A percentile compares a stretch with the other conserved stretches of the same genome.
phyloP scores from a whole-genome alignment of 2,113 vertebrate species.

The Rallus limicola region DNA sequence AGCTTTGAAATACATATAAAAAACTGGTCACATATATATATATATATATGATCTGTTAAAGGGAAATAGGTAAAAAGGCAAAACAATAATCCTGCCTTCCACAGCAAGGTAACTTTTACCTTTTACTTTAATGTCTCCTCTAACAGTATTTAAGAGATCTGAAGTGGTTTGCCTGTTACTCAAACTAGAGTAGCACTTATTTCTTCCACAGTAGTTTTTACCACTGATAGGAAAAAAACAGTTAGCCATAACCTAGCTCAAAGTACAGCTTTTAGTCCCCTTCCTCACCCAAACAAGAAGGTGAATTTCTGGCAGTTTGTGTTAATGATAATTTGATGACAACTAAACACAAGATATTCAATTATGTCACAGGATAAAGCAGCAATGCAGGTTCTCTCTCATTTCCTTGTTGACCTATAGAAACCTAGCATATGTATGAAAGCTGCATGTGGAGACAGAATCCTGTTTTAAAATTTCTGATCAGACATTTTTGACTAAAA shows the following conservation, averaged over 20 bases:
- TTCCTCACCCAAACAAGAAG: neutral
- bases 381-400: neutral
- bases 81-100: neutral
- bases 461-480: neutral
- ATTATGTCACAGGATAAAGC: neutral
- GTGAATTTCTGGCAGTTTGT: neutral
- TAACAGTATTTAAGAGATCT: neutral
- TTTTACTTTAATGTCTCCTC: neutral
- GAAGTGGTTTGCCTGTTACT: neutral
- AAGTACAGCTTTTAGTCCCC: neutral
- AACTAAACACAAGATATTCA: neutral
- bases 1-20: too few species aligned
- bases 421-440: fast-evolving
- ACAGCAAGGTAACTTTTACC: neutral
- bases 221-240: neutral
- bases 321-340: neutral
- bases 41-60: neutral
- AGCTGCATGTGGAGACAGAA: neutral
- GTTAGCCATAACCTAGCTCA: neutral
- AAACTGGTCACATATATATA: too few species aligned
- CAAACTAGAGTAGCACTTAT: neutral
- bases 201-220: neutral
- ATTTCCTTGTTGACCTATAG: neutral
- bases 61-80: neutral
- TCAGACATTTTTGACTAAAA: neutral